A percentile compares a stretch with the other conserved stretches of the same genome.
Evolutionary conservation across 2,888 invertebrate genomes (phyloP).

Genomic region (Arenicola marina): DNA sequence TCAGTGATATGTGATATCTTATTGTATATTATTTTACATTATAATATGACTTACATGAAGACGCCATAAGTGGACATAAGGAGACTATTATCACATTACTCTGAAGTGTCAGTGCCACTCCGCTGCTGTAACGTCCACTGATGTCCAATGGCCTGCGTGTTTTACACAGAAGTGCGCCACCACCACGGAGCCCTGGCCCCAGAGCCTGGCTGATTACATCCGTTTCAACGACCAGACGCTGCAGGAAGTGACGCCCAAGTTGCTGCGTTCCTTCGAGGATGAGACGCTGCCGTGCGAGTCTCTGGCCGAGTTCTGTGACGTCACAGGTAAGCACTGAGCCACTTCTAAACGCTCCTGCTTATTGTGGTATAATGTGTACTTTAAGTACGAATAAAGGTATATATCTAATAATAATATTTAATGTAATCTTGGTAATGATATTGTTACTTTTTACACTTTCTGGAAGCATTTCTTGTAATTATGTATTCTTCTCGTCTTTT

Average conservation of each 20-base stretch:
- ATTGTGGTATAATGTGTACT: neutral
- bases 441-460: neutral
- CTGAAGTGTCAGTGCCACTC: too few relatives aligned
- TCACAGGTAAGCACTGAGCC: constrained; percentile 69
- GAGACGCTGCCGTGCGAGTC: constrained; percentile 88
- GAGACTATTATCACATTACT: too few relatives aligned
- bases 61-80: too few relatives aligned
- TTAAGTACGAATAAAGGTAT: too few relatives aligned
- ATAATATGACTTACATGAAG: too few relatives aligned
- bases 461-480: neutral
- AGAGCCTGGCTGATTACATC: constrained; percentile 87
- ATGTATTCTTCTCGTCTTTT: neutral
- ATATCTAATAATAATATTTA: neutral
- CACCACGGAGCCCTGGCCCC: constrained; percentile 71
- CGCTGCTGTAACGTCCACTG: neutral
- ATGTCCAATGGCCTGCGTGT: neutral
- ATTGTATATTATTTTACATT: neutral
- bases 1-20: neutral
- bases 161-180: neutral
- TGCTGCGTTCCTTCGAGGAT: constrained; percentile 81
- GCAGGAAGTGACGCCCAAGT: constrained; percentile 83
- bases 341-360: neutral
- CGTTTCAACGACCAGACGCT: constrained; percentile 90
- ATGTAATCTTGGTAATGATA: neutral
- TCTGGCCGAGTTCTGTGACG: constrained; percentile 91